Percentiles rank a stretch among this genome's conserved stretches.
Conservation (phyloP, 2,113 vertebrate genomes). For the Menura novaehollandiae region DNA sequence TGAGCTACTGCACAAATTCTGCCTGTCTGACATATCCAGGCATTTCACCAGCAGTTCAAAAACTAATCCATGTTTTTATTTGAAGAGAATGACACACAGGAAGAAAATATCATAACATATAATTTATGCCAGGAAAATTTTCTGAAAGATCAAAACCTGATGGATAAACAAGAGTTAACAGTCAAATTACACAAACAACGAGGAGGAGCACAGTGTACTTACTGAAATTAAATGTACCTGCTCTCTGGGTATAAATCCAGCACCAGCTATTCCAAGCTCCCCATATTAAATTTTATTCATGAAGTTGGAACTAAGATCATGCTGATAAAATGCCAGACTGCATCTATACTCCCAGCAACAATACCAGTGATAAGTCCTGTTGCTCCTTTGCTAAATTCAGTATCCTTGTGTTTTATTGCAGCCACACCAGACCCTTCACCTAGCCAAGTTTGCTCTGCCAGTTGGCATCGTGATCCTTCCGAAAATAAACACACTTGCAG, state of each 20-base stretch:
- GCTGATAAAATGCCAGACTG: conserved; percentile 55
- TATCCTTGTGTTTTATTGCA: conserved; percentile 33
- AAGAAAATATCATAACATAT: background rate
- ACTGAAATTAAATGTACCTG: conserved; percentile 55
- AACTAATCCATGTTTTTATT: background rate
- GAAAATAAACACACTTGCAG: conserved; percentile 46
- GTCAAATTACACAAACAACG: background rate
- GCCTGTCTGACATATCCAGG: background rate
- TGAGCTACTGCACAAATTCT: background rate
- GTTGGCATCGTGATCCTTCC: conserved; percentile 22
- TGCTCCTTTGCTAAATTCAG: conserved; percentile 39
- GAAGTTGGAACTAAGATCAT: conserved; percentile 40
- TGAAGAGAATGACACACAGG: background rate
- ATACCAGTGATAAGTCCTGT: conserved; percentile 16
- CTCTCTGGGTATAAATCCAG: conserved; percentile 25
- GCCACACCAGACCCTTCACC: conserved; percentile 8
- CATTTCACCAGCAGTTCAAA: background rate
- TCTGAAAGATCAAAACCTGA: background rate
- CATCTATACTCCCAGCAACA: conserved; percentile 33
- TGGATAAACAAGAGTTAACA: conserved; percentile 14
- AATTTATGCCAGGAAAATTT: background rate
- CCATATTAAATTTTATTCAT: conserved; percentile 44
- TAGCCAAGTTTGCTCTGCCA: conserved; percentile 27
- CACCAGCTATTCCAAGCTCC: background rate
- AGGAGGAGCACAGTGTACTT: conserved; percentile 28